phyloP scores from a whole-genome alignment of 2,888 invertebrate genomes.

The Ochropleura leucogaster region DNA sequence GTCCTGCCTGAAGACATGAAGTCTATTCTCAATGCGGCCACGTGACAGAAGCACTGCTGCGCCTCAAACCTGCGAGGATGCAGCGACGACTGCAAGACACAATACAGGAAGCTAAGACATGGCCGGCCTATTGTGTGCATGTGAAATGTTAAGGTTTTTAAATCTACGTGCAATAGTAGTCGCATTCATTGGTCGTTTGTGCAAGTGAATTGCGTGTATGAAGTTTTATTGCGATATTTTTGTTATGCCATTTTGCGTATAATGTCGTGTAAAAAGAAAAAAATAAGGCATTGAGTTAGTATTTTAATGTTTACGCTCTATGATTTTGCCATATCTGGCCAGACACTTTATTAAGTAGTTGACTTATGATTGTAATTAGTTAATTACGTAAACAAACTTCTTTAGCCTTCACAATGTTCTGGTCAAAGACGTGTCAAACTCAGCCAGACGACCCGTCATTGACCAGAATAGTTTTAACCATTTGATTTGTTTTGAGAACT shows the following conservation, averaged over 20 bases:
- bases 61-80: constrained; percentile 85
- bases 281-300: constrained; percentile 3
- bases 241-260: constrained; percentile 24
- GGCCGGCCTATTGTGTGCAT: constrained; percentile 77
- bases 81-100: constrained; percentile 84
- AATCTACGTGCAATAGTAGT: constrained; percentile 46
- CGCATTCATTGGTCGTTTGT: constrained; percentile 35
- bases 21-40: constrained; percentile 92
- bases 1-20: constrained; percentile 97
- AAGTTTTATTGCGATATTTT: constrained; percentile 52
- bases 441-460: too few relatives aligned
- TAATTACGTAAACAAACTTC: constrained; percentile 5
- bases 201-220: constrained; percentile 37
- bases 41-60: constrained; percentile 90
- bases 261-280: constrained; percentile 34
- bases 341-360: constrained; percentile 22
- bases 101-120: constrained; percentile 70
- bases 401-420: constrained; percentile 16
- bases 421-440: background rate
- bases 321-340: constrained; percentile 24
- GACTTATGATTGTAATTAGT: constrained; percentile 20
- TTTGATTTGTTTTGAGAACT: constrained; percentile 42
- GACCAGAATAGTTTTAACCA: background rate
- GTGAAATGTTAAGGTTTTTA: constrained; percentile 57
- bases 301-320: constrained; percentile 17